Evolutionary conservation across 2,113 vertebrate genomes (phyloP).

Genomic region (Cathartes aura): DNA sequence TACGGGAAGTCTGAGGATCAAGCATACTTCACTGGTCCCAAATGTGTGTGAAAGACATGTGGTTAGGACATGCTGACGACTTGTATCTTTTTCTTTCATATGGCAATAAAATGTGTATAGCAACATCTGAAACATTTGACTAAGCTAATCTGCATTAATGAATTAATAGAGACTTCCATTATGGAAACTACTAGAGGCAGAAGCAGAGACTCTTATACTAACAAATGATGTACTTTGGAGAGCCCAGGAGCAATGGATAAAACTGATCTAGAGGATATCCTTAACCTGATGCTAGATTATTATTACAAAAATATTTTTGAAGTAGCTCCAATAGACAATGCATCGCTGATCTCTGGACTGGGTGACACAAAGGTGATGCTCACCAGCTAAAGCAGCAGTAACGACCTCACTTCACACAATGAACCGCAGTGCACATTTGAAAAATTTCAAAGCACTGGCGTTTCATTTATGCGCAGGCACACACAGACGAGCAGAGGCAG

Average conservation of each 20-base stretch:
- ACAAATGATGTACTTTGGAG: not conserved
- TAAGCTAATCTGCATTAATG: not conserved
- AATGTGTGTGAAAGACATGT: not conserved
- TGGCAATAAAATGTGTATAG: not conserved
- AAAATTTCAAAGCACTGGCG: not conserved
- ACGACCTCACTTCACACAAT: not conserved
- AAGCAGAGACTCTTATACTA: not conserved
- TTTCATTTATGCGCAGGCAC: fast-evolving
- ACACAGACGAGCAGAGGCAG: not conserved
- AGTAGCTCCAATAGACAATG: not conserved
- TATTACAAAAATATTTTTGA: not conserved
- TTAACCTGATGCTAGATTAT: not conserved
- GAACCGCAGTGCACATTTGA: not conserved
- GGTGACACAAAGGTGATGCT: not conserved
- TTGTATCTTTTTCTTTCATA: not conserved
- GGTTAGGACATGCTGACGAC: not conserved
- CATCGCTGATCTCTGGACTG: not conserved
- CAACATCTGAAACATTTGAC: not conserved
- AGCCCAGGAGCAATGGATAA: not conserved
- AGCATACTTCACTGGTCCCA: not conserved
- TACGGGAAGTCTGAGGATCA: not conserved
- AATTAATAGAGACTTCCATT: not conserved
- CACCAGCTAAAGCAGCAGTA: not conserved
- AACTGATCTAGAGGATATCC: not conserved
- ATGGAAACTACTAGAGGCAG: not conserved